Conservation (phyloP, 2,888 invertebrate genomes). For the Acronicta psi region DNA sequence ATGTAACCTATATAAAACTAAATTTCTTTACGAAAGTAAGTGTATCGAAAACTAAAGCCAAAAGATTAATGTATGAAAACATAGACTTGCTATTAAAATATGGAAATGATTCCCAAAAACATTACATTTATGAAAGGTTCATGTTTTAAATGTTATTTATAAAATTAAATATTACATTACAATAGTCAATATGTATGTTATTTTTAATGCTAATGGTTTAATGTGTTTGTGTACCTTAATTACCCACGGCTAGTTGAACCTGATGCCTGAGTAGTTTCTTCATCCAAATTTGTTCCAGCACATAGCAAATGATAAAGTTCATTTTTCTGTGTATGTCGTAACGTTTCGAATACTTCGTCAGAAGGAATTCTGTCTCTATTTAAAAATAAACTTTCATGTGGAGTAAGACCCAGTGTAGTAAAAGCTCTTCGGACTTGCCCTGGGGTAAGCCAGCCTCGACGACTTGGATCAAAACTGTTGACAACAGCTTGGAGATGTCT, state of each 20-base stretch:
- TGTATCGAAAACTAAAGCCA: not conserved
- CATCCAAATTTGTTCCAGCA: slow-evolving; percentile 59
- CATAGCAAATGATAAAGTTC: slow-evolving; percentile 69
- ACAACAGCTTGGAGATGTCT: slow-evolving; percentile 79
- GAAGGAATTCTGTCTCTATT: slow-evolving; percentile 64
- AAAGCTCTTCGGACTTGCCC: slow-evolving; percentile 78
- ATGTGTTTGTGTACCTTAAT: no score
- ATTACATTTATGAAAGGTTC: no score
- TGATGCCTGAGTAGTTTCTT: slow-evolving; percentile 21
- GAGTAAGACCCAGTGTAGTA: slow-evolving; percentile 71
- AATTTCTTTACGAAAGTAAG: not conserved
- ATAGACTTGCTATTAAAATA: no score
- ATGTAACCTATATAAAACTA: not conserved
- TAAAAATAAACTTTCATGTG: slow-evolving; percentile 53
- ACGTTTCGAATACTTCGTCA: slow-evolving; percentile 60
- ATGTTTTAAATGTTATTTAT: no score
- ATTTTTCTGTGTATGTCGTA: slow-evolving; percentile 70
- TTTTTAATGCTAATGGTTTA: no score
- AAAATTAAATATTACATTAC: no score
- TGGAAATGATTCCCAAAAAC: no score
- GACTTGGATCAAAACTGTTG: slow-evolving; percentile 82
- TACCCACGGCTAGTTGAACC: not conserved
- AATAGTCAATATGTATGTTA: no score
- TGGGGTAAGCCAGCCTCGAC: slow-evolving; percentile 78
- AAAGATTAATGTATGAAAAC: no score